Evolutionary conservation across 2,888 invertebrate species (phyloP), one percentile per base, ranked within the genome.

Genomic region (Germaria angustata): DNA sequence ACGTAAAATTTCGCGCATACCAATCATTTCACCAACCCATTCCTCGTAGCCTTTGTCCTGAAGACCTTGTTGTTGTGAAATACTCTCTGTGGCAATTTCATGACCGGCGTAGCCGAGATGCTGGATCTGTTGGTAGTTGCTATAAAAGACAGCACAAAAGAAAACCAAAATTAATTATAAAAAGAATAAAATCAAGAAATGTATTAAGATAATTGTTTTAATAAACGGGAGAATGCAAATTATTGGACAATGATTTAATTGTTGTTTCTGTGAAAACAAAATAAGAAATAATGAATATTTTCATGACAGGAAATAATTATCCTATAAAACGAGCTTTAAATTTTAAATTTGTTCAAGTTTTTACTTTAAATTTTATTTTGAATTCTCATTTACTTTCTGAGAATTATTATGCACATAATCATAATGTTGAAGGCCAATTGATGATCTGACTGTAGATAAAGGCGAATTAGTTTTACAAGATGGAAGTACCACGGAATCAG

Each of bases 1-100:
- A 84, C 93, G 93, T 24, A 97, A 92, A 86, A 97, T 96, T 90
- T 97, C 96, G 84, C 97, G 93, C 97, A 97, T 97, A 63, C 97
- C 97, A 86, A 97, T 95, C 96, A 97, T 97, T 92, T 97, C 97
- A 22, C 96, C 96, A 0, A 95, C 96, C 97, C 97, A 98, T 90
- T 96, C 96, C 92, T 97, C 97, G 90, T 97, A 96, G 71, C 96
- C 95, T 90, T 96, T 96, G 91, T 96, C 96, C 92, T 98, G 96
- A 9, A 98, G 92, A 55, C 97, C 96, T 88, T 94, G 95, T 88
- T 97, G 96, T 85, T 93, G 92, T 2, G 94, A 94, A 76, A 94
- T 93, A 59, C 93, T 93, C 84, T 94, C 93, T 55, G 93, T 93
- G 46, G 93, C 94, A 82, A 94, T 93, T 92, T 98, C 98, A 88